A percentile compares a stretch with the other conserved stretches of the same genome.
Conservation (phyloP, 2,888 invertebrate species). For the Cantharis nigra region DNA sequence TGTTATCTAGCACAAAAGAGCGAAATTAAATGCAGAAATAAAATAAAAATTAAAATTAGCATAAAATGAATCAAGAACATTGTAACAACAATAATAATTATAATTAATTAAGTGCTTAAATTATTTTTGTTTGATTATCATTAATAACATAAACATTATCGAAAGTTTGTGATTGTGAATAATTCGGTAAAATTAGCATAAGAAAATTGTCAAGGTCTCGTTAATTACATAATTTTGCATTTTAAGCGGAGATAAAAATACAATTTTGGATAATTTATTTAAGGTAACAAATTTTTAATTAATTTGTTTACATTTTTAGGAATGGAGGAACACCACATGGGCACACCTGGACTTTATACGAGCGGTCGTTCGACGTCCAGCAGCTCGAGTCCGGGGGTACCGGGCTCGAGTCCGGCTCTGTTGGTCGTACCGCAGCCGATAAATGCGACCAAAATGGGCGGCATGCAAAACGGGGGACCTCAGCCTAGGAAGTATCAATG, state of each 20-base stretch:
- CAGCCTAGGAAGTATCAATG: slow-evolving; percentile 84
- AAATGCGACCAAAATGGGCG: slow-evolving; percentile 68
- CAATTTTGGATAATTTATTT: not conserved
- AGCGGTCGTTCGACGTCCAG: slow-evolving; percentile 60
- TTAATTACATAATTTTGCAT: not conserved
- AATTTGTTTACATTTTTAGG: slow-evolving; percentile 35
- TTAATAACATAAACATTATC: not conserved
- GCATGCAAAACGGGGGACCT: slow-evolving; percentile 53
- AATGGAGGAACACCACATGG: slow-evolving; percentile 51
- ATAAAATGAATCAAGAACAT: too few species aligned
- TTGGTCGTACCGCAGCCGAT: slow-evolving; percentile 89
- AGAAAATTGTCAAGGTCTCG: not conserved
- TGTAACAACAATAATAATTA: too few species aligned
- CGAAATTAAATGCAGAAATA: too few species aligned
- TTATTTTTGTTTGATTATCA: not conserved
- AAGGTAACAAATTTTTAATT: not conserved
- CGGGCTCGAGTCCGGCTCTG: slow-evolving; percentile 65
- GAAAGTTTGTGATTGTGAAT: not conserved
- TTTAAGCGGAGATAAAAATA: not conserved
- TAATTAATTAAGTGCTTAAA: not conserved
- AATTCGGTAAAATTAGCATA: not conserved
- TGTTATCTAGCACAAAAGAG: too few species aligned
- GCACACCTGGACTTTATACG: slow-evolving; percentile 55
- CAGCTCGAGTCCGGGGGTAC: slow-evolving; percentile 56
- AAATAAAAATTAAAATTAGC: too few species aligned